Evolutionary conservation across 2,888 invertebrate genomes (phyloP), one percentile per base, ranked within the genome.

Genomic region (Sinelater perroti): DNA sequence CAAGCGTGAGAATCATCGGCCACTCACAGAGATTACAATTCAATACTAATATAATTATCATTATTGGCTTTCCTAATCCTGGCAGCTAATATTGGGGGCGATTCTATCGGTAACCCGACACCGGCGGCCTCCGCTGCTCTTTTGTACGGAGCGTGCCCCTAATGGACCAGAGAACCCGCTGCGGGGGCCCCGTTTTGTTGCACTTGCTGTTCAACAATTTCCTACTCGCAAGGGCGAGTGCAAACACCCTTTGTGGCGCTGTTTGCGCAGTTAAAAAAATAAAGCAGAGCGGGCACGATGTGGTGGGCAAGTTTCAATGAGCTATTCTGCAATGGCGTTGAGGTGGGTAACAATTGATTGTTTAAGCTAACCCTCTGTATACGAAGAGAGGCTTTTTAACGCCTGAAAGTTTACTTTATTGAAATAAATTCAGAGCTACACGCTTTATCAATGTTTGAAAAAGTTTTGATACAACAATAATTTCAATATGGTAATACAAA

Each of bases 31-130:
- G 74, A 77, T 77, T 77, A 75, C 74, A 73, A 78, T 78, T 77
- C 77, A 74, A 78, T 78, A 75, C 77, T 78, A 79, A 78, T 78
- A 75, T 74, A 78, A 79, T 79, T 79, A 79, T 75, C 77, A 70
- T 79, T 79, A 78, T 78, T 78, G 78, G 77, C 77, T 75, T 75
- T 75, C 68, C 72, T 75, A 76, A 78, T 77, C 75, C 74, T 68
- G 70, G 63, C 68, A 65, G 71, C 71, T 71, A 70, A 72, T 72
- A 65, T 67, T 65, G 66, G 69, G 67, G 68, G 67, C 62, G 70
- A 71, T 70, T 63, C 67, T 70, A 72, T 71, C 72, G 66, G 76
- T 75, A 76, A 76, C 73, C 65, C 70, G 74, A 76, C 73, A 75
- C 75, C 75, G 61, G 33, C 55, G 60, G 54, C 56, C 33, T 54